phyloP scores from a whole-genome alignment of 2,888 invertebrate genomes.

The Chydorus sphaericus region DNA sequence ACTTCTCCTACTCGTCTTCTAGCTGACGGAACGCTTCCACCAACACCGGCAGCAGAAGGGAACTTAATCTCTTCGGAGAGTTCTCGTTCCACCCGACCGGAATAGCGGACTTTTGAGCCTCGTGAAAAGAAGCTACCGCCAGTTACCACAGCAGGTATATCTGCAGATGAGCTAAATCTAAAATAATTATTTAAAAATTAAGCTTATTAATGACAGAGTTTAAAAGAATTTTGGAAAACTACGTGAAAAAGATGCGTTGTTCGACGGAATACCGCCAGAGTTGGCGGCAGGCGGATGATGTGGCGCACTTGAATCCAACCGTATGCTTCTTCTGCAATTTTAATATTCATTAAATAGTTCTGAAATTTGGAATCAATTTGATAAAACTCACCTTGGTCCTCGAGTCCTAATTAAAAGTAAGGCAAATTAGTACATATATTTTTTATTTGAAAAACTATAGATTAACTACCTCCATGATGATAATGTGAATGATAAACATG shows the following conservation, averaged over 20 bases:
- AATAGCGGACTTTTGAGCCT: conserved; percentile 87
- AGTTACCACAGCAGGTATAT: conserved; percentile 66
- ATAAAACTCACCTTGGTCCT: conserved; percentile 34
- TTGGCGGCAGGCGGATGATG: conserved; percentile 80
- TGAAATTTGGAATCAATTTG: background rate
- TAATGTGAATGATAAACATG: conserved; percentile 91
- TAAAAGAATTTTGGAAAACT: conserved; percentile 26
- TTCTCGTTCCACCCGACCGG: conserved; percentile 81
- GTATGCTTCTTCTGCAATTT: conserved; percentile 69
- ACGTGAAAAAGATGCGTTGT: conserved; percentile 97
- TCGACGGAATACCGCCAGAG: conserved; percentile 96
- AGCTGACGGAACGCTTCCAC: background rate
- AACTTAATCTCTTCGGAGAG: conserved; percentile 62
- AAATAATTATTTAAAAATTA: conserved; percentile 17
- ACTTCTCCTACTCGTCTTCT: conserved; percentile 25
- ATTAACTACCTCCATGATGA: conserved; percentile 67
- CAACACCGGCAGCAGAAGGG: conserved; percentile 16
- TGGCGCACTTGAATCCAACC: conserved; percentile 89
- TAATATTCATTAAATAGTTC: background rate
- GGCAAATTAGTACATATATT: conserved; percentile 6
- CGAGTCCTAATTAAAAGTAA: conserved; percentile 29
- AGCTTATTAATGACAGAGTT: background rate
- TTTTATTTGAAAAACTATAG: background rate
- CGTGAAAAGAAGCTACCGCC: conserved; percentile 85
- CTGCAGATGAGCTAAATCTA: conserved; percentile 72